Evolutionary conservation across 2,797 vertebrate genomes (phyloP).

Genomic region (Argya squamiceps): DNA sequence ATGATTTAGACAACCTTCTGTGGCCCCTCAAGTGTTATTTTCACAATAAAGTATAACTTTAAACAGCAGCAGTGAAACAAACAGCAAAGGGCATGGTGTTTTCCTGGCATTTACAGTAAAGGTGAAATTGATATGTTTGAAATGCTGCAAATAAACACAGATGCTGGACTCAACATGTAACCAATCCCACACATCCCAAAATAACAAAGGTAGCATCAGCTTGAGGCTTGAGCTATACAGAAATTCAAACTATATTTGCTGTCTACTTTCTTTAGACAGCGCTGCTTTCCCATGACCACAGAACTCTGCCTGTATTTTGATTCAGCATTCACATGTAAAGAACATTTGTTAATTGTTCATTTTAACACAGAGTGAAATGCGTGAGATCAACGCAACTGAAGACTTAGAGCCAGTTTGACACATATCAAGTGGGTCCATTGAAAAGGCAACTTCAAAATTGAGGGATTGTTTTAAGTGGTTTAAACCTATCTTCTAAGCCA

Average conservation of each 20-base stretch:
- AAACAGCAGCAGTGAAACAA: not conserved
- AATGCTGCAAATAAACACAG: not conserved
- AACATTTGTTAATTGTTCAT: conserved; percentile 5
- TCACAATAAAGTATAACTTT: not conserved
- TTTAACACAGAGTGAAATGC: not conserved
- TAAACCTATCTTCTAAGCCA: conserved; percentile 44
- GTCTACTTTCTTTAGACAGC: not conserved
- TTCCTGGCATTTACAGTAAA: not conserved
- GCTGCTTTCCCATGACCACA: not conserved
- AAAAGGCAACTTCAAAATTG: conserved; percentile 45
- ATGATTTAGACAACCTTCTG: not conserved
- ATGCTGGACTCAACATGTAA: not conserved
- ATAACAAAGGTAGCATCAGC: not conserved
- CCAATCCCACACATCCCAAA: not conserved
- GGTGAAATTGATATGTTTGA: not conserved
- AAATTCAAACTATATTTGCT: not conserved
- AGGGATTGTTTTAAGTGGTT: conserved; percentile 63
- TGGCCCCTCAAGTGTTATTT: not conserved
- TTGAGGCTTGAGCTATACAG: not conserved
- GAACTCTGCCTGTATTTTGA: not conserved
- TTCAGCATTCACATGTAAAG: not conserved
- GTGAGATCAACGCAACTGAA: not conserved
- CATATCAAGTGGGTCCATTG: not conserved
- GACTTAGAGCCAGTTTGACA: not conserved
- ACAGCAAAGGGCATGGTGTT: not conserved